A percentile compares a stretch with the other conserved stretches of the same genome.
phyloP scores from a whole-genome alignment of 2,113 vertebrate species.

The Atlantisia rogersi region DNA sequence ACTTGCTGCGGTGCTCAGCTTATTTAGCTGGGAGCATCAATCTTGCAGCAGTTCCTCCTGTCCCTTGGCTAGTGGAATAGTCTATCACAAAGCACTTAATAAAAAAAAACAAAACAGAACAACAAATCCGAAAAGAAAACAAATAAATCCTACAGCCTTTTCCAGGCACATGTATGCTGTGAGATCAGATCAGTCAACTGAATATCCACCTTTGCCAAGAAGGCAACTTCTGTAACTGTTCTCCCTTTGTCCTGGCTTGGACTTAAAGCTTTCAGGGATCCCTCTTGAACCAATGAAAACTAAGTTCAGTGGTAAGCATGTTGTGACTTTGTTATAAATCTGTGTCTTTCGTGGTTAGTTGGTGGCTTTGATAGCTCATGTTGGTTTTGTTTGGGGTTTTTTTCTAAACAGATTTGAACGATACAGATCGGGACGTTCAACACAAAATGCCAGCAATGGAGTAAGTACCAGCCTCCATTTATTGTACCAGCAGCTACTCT shows the following conservation, averaged over 20 bases:
- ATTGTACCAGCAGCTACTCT: not conserved
- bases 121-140: not conserved
- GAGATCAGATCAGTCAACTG: not conserved
- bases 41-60: slow-evolving; percentile 5
- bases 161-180: not conserved
- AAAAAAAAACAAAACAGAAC: not conserved
- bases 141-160: not conserved
- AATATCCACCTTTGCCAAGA: not conserved
- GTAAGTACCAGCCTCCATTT: slow-evolving; percentile 77
- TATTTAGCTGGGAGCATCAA: not conserved
- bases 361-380: not conserved
- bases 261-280: not conserved
- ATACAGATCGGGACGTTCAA: slow-evolving; percentile 86
- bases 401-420: slow-evolving; percentile 86
- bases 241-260: not conserved
- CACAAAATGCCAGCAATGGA: slow-evolving; percentile 90
- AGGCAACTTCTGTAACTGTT: not conserved
- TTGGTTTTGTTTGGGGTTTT: not conserved
- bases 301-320: not conserved
- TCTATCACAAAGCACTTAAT: slow-evolving; percentile 14
- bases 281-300: not conserved
- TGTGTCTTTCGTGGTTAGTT: not conserved
- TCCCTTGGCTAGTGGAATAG: not conserved
- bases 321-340: not conserved
- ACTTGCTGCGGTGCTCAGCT: not conserved